Conservation (phyloP, 2,797 vertebrate genomes). For the Danio aesculapii region DNA sequence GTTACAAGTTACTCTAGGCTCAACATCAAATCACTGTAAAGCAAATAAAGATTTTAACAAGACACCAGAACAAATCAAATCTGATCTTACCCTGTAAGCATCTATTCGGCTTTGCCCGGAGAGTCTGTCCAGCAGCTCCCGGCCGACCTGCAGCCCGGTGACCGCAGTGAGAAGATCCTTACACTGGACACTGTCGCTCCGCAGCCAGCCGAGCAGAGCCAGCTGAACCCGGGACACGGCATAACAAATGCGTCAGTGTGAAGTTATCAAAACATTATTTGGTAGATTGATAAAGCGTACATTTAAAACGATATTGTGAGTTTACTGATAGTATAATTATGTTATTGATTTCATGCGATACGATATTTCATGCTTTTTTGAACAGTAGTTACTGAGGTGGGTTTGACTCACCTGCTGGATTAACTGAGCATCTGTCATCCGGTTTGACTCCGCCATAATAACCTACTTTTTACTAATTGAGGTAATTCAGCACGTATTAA, state of each 20-base stretch:
- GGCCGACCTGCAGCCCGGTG: constrained; percentile 74
- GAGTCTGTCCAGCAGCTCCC: constrained; percentile 73
- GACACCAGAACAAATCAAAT: background rate
- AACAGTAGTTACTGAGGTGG: background rate
- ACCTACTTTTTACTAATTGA: background rate
- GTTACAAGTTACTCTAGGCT: too few species aligned
- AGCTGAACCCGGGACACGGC: constrained; percentile 66
- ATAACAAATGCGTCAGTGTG: too few species aligned
- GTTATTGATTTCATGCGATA: too few species aligned
- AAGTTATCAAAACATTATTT: too few species aligned
- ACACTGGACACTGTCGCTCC: constrained; percentile 71
- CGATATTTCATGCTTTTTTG: background rate
- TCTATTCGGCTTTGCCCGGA: constrained; percentile 74
- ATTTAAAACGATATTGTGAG: too few species aligned
- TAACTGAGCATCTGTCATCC: constrained; percentile 71
- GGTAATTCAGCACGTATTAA: background rate
- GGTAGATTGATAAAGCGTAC: too few species aligned
- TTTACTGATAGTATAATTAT: too few species aligned
- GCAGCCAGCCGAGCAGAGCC: constrained; percentile 75
- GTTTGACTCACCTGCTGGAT: constrained; percentile 71
- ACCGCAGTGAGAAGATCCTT: constrained; percentile 65
- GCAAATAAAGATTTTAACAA: background rate
- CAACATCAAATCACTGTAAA: background rate
- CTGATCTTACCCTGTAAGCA: constrained; percentile 68
- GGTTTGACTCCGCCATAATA: constrained; percentile 64